Percentiles rank a stretch among this genome's conserved stretches.
Evolutionary conservation across 1,140 invertebrate genomes (phyloP).

Genomic region (Asobara japonica): DNA sequence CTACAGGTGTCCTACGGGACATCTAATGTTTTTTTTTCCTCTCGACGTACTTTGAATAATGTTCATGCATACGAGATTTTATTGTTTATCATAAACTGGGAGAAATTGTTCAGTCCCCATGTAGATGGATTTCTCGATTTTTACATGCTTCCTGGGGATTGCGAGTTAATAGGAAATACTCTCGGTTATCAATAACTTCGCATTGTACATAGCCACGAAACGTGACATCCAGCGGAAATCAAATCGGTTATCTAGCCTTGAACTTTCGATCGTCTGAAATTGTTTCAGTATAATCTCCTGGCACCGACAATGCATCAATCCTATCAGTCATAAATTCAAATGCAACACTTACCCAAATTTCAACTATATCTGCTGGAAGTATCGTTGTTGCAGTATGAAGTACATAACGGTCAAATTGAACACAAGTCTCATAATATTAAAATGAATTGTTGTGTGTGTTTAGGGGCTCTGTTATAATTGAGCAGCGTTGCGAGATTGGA

Average conservation of each 20-base stretch:
- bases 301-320: background rate
- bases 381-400: too few relatives aligned
- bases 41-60: too few relatives aligned
- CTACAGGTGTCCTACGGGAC: too few relatives aligned
- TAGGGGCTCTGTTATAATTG: too few relatives aligned
- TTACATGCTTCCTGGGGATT: background rate
- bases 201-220: background rate
- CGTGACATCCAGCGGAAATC: background rate
- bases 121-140: background rate
- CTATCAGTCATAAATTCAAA: background rate
- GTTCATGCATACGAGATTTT: background rate
- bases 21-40: too few relatives aligned
- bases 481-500: too few relatives aligned
- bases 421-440: too few relatives aligned
- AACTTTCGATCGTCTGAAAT: constrained; percentile 5
- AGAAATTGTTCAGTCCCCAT: background rate
- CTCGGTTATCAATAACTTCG: background rate
- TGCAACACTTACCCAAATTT: background rate
- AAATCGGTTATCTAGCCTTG: background rate
- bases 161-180: background rate
- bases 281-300: background rate
- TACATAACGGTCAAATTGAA: background rate
- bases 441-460: too few relatives aligned
- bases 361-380: background rate
- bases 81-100: background rate